These are phyloP conservation scores for Alauda arvensis DNA, from an alignment of 2,797 vertebrate genomes.

Conservation along the genomic window DNA sequence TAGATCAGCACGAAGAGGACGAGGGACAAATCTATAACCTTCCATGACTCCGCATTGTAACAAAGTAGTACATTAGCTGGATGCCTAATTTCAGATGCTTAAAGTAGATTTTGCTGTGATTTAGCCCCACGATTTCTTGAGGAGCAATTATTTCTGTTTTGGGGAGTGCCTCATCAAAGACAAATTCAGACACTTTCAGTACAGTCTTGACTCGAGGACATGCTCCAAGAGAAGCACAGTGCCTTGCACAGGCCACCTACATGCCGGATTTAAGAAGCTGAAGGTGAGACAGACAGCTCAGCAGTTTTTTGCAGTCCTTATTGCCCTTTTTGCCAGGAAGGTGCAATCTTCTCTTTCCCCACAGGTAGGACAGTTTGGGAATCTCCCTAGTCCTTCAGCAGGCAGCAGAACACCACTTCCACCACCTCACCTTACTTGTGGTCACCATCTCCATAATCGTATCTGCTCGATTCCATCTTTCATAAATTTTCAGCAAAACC, in stretches of 20 bases:
- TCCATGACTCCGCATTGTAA: not conserved
- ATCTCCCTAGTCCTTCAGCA: not conserved
- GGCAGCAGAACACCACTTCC: not conserved
- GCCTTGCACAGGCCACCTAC: not conserved
- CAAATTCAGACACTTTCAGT: not conserved
- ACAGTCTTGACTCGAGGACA: not conserved
- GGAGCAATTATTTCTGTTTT: not conserved
- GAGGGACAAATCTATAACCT: not conserved
- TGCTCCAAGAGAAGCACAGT: not conserved
- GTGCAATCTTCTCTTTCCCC: not conserved
- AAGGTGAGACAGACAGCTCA: not conserved
- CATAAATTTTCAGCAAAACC: not conserved
- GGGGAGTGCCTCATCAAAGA: not conserved
- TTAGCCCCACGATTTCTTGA: not conserved
- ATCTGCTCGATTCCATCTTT: not conserved
- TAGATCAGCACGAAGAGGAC: not conserved
- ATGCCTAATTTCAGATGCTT: not conserved
- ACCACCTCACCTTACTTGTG: fast-evolving
- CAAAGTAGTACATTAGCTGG: fast-evolving
- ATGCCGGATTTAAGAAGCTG: not conserved
- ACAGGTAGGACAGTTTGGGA: not conserved
- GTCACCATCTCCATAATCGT: not conserved
- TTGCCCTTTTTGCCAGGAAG: not conserved
- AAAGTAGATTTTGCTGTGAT: not conserved
- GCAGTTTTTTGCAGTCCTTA: not conserved